Conservation (phyloP, 2,797 vertebrate species). For the Poliocrania exsul region DNA sequence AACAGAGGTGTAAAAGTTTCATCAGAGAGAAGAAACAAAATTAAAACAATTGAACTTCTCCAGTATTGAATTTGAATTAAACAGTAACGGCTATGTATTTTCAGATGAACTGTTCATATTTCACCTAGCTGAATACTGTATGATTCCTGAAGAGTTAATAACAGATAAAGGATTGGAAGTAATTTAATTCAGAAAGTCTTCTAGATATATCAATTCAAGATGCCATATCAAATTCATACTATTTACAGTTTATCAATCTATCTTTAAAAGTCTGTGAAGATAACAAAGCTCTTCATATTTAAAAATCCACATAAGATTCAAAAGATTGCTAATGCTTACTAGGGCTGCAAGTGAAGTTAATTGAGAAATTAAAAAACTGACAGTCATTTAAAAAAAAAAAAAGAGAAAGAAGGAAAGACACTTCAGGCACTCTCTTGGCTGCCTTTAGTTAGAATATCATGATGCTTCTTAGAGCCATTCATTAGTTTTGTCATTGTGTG, state of each 20-base stretch:
- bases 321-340: constrained; percentile 17
- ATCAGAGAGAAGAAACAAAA: neutral
- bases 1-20: neutral
- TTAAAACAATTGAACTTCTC: neutral
- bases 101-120: neutral
- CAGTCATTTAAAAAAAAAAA: neutral
- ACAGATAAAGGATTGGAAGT: neutral
- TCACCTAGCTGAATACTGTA: neutral
- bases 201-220: constrained; percentile 6
- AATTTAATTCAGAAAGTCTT: constrained; percentile 37
- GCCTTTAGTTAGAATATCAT: neutral
- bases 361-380: constrained; percentile 19
- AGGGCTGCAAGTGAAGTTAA: constrained; percentile 10
- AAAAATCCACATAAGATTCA: constrained; percentile 5
- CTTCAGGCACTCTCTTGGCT: neutral
- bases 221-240: constrained; percentile 4
- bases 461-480: neutral
- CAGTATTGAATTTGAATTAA: neutral
- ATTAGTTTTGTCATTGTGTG: neutral
- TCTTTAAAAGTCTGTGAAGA: constrained; percentile 47
- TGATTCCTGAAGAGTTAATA: constrained; percentile 44
- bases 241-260: constrained; percentile 50
- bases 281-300: constrained; percentile 34
- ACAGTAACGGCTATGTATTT: neutral
- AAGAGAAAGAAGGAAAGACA: neutral